These are phyloP conservation scores for Ormyrus rosae DNA, from an alignment of 2,888 invertebrate genomes.

Conservation along the genomic window DNA sequence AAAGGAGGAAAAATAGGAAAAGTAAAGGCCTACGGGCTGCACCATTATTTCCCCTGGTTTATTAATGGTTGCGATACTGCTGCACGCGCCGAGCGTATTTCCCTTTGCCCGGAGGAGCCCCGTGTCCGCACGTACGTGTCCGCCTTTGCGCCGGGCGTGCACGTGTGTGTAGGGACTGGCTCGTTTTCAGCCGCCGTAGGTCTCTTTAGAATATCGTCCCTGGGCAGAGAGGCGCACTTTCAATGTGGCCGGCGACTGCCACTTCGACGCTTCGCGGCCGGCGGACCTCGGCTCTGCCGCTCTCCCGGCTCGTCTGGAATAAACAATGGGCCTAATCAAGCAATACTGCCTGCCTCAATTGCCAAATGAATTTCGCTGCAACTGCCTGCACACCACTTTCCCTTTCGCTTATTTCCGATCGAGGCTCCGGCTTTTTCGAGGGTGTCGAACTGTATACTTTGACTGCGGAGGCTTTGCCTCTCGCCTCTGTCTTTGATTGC, in stretches of 20 bases:
- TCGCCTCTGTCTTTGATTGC: no score
- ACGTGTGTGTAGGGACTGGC: not conserved
- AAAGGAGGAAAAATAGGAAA: not conserved
- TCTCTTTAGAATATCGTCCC: not conserved
- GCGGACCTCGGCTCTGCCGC: not conserved
- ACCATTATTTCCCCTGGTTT: slow-evolving; percentile 42
- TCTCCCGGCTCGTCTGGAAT: slow-evolving; percentile 23
- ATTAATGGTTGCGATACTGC: slow-evolving; percentile 38
- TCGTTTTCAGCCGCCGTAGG: not conserved
- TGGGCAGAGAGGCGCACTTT: no score
- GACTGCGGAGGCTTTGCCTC: no score
- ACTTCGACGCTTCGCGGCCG: no score
- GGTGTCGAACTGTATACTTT: no score
- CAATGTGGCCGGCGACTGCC: no score
- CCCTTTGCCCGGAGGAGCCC: no score
- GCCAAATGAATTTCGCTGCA: slow-evolving; percentile 1
- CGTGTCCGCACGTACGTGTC: no score
- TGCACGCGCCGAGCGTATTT: not conserved
- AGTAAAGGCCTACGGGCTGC: not conserved
- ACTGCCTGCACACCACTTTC: not conserved
- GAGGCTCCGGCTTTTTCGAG: no score
- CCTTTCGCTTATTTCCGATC: not conserved
- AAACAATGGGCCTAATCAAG: slow-evolving; percentile 48
- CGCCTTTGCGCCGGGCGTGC: no score
- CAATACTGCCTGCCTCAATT: slow-evolving; percentile 17